Evolutionary conservation across 2,888 invertebrate species (phyloP), one percentile per base, ranked within the genome.

Genomic region (Autographa pulchrina): DNA sequence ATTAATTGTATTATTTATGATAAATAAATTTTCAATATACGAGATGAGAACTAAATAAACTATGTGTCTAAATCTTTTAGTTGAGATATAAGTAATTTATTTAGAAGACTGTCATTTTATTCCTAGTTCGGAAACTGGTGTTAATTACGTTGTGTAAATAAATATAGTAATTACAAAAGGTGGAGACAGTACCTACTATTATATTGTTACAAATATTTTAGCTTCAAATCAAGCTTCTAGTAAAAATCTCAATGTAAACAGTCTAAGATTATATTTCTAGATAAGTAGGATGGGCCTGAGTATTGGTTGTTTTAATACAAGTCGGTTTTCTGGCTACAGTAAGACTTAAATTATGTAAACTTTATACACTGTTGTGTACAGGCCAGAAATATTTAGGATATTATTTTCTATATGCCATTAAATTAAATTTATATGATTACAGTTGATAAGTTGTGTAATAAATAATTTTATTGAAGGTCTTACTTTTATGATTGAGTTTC

Each of bases 281-380:
- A 6, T 48, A 48, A 48, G 48, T 48, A 48, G 48, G n/a, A n/a
- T 48, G 48, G 48, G 48, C 48, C 48, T 48, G 6, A 48, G n/a
- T 6, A 6, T 11, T 11, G 11, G 38, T 38, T 8, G 7, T 41
- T 25, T 31, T 6, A 66, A 32, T 16, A 14, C 6, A 56, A 60
- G 56, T 32, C 66, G 16, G 63, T 25, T 13, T 11, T 66, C 11
- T 48, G 59, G 60, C 20, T 11, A 63, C 8, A 41, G 18, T 16
- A 41, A 35, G 11, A 31, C 38, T 54, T 59, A 71, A 64, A 38
- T 11, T 18, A 43, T 54, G 14, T 62, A 72, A 38, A 75, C 20
- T 16, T 64, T n/a, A 62, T 72, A 72, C 71, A 71, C 62, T 41
- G 18, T 25, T 8, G 59, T 65, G 76, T 72, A 76, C 48, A n/a